Evolutionary conservation across 1,140 invertebrate species (phyloP), one percentile per base, ranked within the genome.

Genomic region (Armadillidium nasatum): DNA sequence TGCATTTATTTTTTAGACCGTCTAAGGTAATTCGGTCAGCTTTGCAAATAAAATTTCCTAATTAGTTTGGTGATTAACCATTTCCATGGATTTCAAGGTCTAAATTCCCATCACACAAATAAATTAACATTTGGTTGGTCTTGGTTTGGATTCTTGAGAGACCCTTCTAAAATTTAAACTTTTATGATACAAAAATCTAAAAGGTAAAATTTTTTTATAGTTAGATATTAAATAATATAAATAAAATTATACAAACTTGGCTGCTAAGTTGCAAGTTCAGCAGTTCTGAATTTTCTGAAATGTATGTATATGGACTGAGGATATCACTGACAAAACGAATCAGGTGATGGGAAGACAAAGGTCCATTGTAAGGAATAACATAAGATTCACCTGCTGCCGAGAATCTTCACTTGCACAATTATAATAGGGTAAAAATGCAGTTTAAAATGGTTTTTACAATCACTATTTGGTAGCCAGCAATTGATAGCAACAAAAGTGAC

Each of bases 381-480:
- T 15, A 60, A 19, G 50, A 60, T 19, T 60, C 50, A 60, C 7
- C 50, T 15, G 19, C 11, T 4, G 50, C 11, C 7, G 50, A 15
- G n/a, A 19, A 60, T 19, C 50, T 60, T 60, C 50, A 60, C 50
- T 15, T 60, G 50, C 4, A 60, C 11, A 60, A 60, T 19, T 19
- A 60, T 19, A 60, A 60, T 60, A 15, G 50, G 50, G 19, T 60
- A 60, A 7, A 3, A 19, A 60, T 60, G 50, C 4, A 60, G 7
- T 19, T 60, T 60, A 60, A 15, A 60, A 60, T 60, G 50, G 11
- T 19, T 60, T 60, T 19, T 60, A 19, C 50, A 60, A 1, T 60
- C 50, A 60, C 50, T 60, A 15, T 60, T 60, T 60, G 50, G 50
- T 7, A 60, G 19, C 50, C 50, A 60, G 50, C 50, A 60, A 60